Base-by-base conservation (phyloP, 1,140 invertebrate species). In the Tenebrio molitor region DNA sequence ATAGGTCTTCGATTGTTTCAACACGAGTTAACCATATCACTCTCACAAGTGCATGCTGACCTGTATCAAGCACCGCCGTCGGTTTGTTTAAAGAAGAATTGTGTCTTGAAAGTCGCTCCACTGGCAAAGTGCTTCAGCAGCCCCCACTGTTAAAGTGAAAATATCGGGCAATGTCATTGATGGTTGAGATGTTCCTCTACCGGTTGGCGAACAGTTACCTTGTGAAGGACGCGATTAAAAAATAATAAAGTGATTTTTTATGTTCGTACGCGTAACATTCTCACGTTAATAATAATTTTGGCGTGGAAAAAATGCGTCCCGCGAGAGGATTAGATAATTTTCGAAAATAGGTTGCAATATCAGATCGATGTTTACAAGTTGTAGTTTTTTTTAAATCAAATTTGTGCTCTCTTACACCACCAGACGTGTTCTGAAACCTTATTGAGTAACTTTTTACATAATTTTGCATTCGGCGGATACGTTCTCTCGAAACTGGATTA, bases 121-220 rank as follows among this genome's bases (percentile, higher is more conserved):
- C n/a, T n/a, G 46, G 17, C 19, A 53, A 53, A 29, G 21, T 58
- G 50, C 50, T 58, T 23, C 50, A 58, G n/a, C 21, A 58, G 23
- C 50, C 50, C 50, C 50, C 50, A 58, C 50, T 39, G 36, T 53
- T 58, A n/a, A 23, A 66, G 64, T 66, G 64, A 66, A 66, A 66
- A 66, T 66, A 66, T 66, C 64, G 64, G 64, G 64, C 64, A 66
- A 66, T 66, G 64, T 66, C 64, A 66, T 36, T 39, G 64, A 44
- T 19, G 63, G 21, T 21, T 5, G 42, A 65, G 63, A 65, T 65
- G 63, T 41, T 66, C 42, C 50, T 25, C 50, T 58, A 58, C 50
- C 50, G 50, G 50, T 58, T 58, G 50, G 21, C 29, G 50, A 58
- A 65, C 39, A 29, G 62, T 66, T 66, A 44, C 64, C 64, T 66